Percentiles rank a stretch among this genome's conserved stretches.
Conservation (phyloP, 2,113 vertebrate species). For the Galbula dea region DNA sequence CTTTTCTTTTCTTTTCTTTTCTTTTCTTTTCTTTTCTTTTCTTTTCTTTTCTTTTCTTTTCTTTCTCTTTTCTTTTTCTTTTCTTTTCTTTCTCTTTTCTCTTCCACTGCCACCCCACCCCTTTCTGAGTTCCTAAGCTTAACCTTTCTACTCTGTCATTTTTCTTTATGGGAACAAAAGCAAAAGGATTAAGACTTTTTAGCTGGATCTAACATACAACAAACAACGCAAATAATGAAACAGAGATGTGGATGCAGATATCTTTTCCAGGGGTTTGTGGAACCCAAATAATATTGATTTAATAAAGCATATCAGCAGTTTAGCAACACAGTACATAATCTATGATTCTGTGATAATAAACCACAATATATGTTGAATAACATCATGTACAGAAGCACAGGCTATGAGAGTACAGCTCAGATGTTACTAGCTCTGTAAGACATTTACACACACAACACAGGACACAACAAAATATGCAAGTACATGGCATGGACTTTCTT, state of each 20-base stretch:
- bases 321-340: not conserved
- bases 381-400: not conserved
- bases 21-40: fast-evolving
- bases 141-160: not conserved
- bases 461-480: not conserved
- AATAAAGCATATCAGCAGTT: not conserved
- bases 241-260: not conserved
- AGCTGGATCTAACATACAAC: not conserved
- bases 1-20: not conserved
- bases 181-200: not conserved
- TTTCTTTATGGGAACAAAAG: not conserved
- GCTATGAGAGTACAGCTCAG: not conserved
- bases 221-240: not conserved
- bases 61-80: fast-evolving
- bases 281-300: not conserved
- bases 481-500: not conserved
- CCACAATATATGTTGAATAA: not conserved
- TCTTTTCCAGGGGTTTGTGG: not conserved
- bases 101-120: no score
- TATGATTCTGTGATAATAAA: no score
- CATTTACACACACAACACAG: not conserved
- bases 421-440: not conserved
- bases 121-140: not conserved
- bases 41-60: not conserved
- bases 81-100: not conserved